phyloP scores from a whole-genome alignment of 2,888 invertebrate species.

The Pogonocherus hispidulus region DNA sequence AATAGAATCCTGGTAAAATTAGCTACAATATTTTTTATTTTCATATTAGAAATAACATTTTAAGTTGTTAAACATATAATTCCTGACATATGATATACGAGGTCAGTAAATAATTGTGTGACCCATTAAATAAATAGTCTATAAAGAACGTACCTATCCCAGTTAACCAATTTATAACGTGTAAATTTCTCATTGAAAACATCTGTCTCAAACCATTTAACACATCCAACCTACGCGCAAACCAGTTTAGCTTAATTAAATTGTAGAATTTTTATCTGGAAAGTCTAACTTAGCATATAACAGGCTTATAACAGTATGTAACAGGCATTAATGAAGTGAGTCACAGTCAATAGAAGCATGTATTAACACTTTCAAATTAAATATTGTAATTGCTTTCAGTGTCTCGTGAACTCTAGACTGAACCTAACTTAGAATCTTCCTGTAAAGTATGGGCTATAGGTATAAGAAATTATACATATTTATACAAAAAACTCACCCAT shows the following conservation, averaged over 20 bases:
- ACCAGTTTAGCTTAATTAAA: conserved; percentile 46
- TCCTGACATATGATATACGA: too few relatives aligned
- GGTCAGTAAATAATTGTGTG: too few relatives aligned
- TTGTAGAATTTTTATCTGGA: conserved; percentile 38
- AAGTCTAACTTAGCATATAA: conserved; percentile 6
- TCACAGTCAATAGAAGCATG: background rate
- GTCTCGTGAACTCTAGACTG: background rate
- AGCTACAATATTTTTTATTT: too few relatives aligned
- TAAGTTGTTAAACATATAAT: too few relatives aligned
- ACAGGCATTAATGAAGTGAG: background rate
- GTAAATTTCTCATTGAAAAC: conserved; percentile 43
- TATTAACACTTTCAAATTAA: background rate
- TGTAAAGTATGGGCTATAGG: too few relatives aligned
- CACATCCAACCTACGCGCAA: conserved; percentile 45
- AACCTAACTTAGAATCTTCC: too few relatives aligned
- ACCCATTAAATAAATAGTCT: background rate
- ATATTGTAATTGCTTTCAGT: background rate
- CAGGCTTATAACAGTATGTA: background rate
- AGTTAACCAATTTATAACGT: conserved; percentile 34
- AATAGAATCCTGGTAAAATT: too few relatives aligned
- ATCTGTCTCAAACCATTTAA: conserved; percentile 47
- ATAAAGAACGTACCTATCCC: conserved; percentile 4
- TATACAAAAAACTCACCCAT: too few relatives aligned
- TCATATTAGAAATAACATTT: too few relatives aligned
- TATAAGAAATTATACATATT: too few relatives aligned